These are phyloP conservation scores for Phrynocephalus forsythii DNA, from an alignment of 2,797 vertebrate species.

Conservation along the genomic window DNA sequence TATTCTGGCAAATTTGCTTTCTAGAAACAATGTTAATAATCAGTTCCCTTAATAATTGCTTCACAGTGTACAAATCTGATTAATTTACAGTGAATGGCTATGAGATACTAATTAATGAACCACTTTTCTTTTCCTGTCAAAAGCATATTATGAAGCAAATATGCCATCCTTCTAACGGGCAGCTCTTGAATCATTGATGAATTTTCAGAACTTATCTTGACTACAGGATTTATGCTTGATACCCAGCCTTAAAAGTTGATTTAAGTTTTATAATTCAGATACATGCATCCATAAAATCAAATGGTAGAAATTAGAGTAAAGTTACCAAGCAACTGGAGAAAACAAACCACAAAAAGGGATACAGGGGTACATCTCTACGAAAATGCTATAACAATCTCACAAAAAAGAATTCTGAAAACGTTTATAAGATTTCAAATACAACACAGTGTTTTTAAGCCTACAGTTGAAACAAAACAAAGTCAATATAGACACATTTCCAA, in stretches of 20 bases:
- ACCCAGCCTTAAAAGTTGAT: background rate
- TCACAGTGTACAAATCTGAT: background rate
- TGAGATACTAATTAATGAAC: background rate
- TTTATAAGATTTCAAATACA: background rate
- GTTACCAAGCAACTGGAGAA: background rate
- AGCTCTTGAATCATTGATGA: background rate
- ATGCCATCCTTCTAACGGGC: background rate
- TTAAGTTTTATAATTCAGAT: background rate
- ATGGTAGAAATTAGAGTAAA: background rate
- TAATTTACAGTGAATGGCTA: background rate
- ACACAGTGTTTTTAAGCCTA: background rate
- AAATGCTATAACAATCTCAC: background rate
- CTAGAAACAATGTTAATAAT: background rate
- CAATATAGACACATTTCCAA: no score
- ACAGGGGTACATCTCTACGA: background rate
- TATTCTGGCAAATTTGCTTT: background rate
- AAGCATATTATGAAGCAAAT: background rate
- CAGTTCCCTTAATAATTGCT: constrained; percentile 11
- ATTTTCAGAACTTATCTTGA: background rate
- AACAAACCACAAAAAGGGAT: background rate
- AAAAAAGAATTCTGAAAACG: background rate
- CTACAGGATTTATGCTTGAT: background rate
- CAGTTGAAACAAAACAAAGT: background rate
- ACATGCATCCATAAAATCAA: background rate
- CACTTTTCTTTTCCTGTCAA: background rate